Evolutionary conservation across 2,888 invertebrate genomes (phyloP).

Genomic region (Agonopterix subpropinquella): DNA sequence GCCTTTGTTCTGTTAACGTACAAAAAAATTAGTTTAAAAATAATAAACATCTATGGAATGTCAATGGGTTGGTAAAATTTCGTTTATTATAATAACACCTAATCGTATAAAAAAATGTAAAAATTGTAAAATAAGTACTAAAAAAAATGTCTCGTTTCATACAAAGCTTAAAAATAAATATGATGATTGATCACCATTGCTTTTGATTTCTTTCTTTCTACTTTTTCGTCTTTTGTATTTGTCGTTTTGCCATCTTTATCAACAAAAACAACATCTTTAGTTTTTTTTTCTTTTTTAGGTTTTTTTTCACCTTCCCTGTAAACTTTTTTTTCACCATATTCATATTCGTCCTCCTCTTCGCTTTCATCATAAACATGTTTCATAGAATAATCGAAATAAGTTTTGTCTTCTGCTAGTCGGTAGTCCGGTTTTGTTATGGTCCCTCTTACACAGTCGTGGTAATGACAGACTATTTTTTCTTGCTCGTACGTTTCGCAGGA

Average conservation of each 20-base stretch:
- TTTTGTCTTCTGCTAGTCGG: conserved; percentile 57
- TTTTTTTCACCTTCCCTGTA: conserved; percentile 12
- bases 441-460: conserved; percentile 74
- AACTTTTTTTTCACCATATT: not conserved
- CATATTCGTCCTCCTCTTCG: conserved; percentile 14
- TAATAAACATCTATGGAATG: too few species aligned
- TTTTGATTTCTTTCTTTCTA: conserved; percentile 39
- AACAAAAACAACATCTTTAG: too few species aligned
- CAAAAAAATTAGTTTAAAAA: too few species aligned
- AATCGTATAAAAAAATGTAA: conserved; percentile 5
- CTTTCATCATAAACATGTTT: conserved; percentile 42
- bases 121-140: not conserved
- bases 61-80: too few species aligned
- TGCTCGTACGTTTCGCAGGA: conserved; percentile 79
- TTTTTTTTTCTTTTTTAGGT: conserved; percentile 17
- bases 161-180: conserved; percentile 54
- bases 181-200: conserved; percentile 68
- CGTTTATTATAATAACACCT: too few species aligned
- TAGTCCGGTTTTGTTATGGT: conserved; percentile 60
- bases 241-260: conserved; percentile 19
- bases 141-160: not conserved
- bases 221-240: conserved; percentile 22
- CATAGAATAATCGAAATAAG: conserved; percentile 61
- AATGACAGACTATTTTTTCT: conserved; percentile 75
- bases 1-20: too few species aligned